Conservation (phyloP, 1,140 invertebrate species). For the Drosophila novamexicana region DNA sequence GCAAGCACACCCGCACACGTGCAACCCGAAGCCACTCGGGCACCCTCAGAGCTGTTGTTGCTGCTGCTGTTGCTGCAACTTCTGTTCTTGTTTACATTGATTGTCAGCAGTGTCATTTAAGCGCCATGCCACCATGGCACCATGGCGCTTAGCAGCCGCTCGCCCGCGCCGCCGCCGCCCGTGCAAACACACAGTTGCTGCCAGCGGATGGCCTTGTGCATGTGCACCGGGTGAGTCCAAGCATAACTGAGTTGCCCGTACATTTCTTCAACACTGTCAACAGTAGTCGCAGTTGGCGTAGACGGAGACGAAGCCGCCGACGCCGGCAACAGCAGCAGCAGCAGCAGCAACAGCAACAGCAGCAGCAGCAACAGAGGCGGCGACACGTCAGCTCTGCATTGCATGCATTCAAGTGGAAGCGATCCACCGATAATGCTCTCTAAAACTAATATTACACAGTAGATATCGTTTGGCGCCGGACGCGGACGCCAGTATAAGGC, state of each 20-base stretch:
- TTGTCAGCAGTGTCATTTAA: conserved; percentile 79
- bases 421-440: conserved; percentile 81
- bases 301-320: conserved; percentile 5
- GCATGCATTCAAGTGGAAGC: conserved; percentile 78
- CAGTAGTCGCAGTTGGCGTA: conserved; percentile 23
- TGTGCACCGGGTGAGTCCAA: conserved; percentile 26
- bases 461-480: conserved; percentile 82
- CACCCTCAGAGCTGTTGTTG: conserved; percentile 22
- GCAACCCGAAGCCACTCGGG: conserved; percentile 10
- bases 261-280: conserved; percentile 35
- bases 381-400: conserved; percentile 48
- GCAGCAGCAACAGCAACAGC: not conserved
- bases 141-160: conserved; percentile 27
- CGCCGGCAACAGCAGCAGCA: not conserved
- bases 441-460: conserved; percentile 83
- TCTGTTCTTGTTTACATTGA: conserved; percentile 70
- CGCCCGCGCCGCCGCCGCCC: not conserved
- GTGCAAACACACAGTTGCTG: conserved; percentile 11
- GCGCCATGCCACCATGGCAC: conserved; percentile 56
- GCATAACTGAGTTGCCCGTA: conserved; percentile 23
- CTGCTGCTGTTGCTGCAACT: conserved; percentile 39
- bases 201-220: conserved; percentile 45
- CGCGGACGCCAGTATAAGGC: conserved; percentile 64
- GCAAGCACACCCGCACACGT: conserved; percentile 18
- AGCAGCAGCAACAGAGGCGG: conserved; percentile 1